Evolutionary conservation across 2,888 invertebrate genomes (phyloP).

Genomic region (Chaetoderma sp.): DNA sequence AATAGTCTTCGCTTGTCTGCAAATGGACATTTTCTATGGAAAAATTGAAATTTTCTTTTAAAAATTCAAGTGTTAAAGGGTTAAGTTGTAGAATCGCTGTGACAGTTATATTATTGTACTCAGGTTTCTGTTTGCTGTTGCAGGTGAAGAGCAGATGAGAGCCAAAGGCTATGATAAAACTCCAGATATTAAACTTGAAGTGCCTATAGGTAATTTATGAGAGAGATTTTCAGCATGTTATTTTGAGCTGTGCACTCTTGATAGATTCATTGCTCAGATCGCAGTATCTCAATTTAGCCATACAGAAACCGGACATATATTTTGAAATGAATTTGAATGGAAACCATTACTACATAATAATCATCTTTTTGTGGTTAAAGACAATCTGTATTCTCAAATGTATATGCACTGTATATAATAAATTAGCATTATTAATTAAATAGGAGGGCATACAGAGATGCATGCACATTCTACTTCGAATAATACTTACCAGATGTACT

Average conservation of each 20-base stretch:
- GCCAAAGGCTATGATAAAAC: conserved; percentile 92
- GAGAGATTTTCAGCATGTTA: not conserved
- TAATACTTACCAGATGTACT: no score
- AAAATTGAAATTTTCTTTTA: no score
- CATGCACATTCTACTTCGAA: no score
- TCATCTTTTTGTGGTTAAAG: no score
- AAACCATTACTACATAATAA: not conserved
- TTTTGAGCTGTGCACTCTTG: not conserved
- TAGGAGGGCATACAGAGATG: no score
- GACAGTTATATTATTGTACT: not conserved
- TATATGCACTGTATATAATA: no score
- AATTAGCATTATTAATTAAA: no score
- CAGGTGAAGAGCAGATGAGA: conserved; percentile 84
- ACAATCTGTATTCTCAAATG: no score
- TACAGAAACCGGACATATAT: not conserved
- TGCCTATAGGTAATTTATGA: conserved; percentile 77
- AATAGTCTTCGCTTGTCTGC: no score
- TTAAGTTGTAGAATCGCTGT: not conserved
- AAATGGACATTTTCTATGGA: no score
- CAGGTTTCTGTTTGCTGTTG: conserved; percentile 31
- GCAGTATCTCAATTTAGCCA: not conserved
- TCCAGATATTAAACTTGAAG: conserved; percentile 90
- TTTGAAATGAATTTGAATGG: not conserved
- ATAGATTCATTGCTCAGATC: not conserved
- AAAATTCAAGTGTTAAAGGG: no score